Evolutionary conservation across 2,797 vertebrate genomes (phyloP).

Genomic region (Sebastiscus albofasciatus): DNA sequence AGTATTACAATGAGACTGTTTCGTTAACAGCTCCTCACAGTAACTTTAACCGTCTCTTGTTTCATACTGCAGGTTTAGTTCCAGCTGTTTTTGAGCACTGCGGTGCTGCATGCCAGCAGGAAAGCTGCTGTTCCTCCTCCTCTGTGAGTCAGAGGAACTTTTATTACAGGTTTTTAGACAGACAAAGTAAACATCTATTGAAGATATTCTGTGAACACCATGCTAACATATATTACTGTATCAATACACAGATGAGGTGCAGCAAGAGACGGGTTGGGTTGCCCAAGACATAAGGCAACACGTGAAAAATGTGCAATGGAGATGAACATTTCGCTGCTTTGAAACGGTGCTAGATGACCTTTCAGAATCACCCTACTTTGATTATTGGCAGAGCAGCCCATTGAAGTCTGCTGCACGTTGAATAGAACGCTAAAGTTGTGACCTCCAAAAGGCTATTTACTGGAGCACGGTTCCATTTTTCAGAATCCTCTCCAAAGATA

Average conservation of each 20-base stretch:
- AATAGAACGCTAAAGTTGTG: conserved; percentile 48
- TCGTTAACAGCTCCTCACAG: neutral
- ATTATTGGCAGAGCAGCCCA: conserved; percentile 29
- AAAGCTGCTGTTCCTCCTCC: conserved; percentile 27
- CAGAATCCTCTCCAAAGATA: conserved; percentile 69
- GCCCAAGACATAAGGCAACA: neutral
- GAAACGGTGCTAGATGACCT: conserved; percentile 13
- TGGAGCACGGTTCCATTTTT: conserved; percentile 49
- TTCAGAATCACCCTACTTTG: conserved; percentile 41
- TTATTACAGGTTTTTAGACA: conserved; percentile 32
- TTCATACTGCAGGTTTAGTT: conserved; percentile 37
- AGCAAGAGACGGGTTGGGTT: neutral
- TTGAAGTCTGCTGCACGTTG: conserved; percentile 36
- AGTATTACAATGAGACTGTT: neutral
- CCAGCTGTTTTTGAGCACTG: conserved; percentile 47
- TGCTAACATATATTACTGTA: neutral
- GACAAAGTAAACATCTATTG: conserved; percentile 17
- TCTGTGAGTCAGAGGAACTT: conserved; percentile 41
- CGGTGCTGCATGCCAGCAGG: conserved; percentile 45
- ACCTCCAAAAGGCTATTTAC: conserved; percentile 66
- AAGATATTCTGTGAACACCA: conserved; percentile 5
- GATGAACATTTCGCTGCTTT: neutral
- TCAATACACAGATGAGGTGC: neutral
- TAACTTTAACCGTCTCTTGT: neutral
- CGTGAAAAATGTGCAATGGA: neutral